These are phyloP conservation scores for Myotis myotis DNA, from an alignment of 2,797 vertebrate genomes.

Conservation along the genomic window DNA sequence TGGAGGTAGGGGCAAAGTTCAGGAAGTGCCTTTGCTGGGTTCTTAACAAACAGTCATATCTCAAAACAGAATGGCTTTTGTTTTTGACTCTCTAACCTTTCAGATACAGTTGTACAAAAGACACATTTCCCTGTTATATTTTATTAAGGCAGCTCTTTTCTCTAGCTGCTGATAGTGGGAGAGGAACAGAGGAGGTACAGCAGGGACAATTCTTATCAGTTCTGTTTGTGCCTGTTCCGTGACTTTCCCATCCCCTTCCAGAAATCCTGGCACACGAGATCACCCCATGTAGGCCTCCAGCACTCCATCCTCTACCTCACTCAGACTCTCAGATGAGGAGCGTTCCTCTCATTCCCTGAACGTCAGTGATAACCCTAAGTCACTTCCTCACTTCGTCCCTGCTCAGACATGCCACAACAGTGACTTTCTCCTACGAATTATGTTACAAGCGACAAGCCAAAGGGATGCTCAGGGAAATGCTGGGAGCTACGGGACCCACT, in stretches of 20 bases:
- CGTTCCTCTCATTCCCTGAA: neutral
- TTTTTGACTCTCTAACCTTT: constrained; percentile 67
- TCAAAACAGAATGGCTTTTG: constrained; percentile 80
- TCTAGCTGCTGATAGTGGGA: neutral
- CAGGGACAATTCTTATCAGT: neutral
- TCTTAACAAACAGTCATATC: constrained; percentile 43
- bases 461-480: neutral
- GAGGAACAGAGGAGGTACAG: neutral
- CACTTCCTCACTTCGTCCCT: neutral
- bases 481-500: neutral
- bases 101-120: constrained; percentile 62
- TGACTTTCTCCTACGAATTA: neutral
- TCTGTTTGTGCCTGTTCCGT: neutral
- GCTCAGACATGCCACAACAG: neutral
- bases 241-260: neutral
- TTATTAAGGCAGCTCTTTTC: constrained; percentile 28
- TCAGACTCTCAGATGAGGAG: neutral
- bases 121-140: neutral
- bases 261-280: neutral
- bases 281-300: neutral
- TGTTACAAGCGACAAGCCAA: neutral
- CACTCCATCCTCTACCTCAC: neutral
- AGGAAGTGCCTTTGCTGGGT: constrained; percentile 47
- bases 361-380: accelerated
- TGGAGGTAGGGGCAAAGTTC: constrained; percentile 67